Base-by-base conservation (phyloP, 2,113 vertebrate genomes). In the Periophthalmus modestus region DNA sequence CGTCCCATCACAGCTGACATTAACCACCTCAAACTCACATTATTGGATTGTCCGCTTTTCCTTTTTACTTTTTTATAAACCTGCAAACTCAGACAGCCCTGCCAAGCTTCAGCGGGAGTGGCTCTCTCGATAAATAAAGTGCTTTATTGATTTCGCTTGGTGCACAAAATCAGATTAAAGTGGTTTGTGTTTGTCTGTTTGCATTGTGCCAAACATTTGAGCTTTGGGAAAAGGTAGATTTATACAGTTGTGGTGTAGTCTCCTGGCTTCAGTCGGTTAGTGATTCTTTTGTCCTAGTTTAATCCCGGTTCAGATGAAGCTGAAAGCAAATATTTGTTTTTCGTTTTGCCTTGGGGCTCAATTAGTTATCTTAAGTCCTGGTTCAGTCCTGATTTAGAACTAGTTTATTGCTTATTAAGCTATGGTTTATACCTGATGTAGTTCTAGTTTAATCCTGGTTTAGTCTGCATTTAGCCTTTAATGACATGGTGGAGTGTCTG, bases 171-270 rank as follows among this genome's bases (percentile, higher is more conserved):
- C 5, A 78, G 57, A 57, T 50, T 52, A 66, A 13, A 69, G 68
- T 73, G 12, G 66, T 11, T 15, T 77, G 57, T 66, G 2, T 15
- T 16, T 62, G 59, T 15, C 59, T 34, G 24, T 62, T 62, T 62
- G 24, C 28, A 62, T 33, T 34, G 59, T 96, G 94, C 96, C 96
- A 92, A 96, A 59, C 57, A 59, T 59, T 59, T 58, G 21, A 28
- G 57, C 23, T 59, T 59, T 59, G 57, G 57, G 21, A 28, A 59
- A 59, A 58, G 11, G 11, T 23, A 9, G 23, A 59, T 24, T 28
- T n/a, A 59, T 59, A 24, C 13, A 59, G 23, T 59, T 24, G 13
- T 28, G 57, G 11, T 59, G 57, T 14, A 28, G 7, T 55, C 52
- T 19, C n/a, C 7, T 21, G 6, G 52, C 10, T 55, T 55, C 50